Base-by-base conservation (phyloP, 2,113 vertebrate genomes). In the Catharus fuscescens region DNA sequence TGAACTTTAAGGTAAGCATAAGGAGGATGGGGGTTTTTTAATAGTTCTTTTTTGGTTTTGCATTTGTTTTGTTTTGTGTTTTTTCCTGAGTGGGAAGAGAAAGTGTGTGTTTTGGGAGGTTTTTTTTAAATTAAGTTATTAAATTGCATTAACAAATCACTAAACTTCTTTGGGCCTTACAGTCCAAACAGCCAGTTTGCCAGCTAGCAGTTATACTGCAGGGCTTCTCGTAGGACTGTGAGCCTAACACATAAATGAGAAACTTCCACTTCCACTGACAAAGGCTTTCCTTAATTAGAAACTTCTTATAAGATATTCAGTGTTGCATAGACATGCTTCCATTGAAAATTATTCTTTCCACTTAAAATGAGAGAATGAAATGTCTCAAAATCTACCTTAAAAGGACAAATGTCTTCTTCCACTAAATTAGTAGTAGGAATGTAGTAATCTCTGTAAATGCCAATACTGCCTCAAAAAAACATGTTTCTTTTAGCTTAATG, bases 11-110 rank as follows among this genome's bases (percentile, higher is more conserved):
- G 5, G 31, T 9, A 38, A 87, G 70, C 38, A n/a, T 67, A 42
- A 42, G 10, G 7, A 0, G 1, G 6, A 6, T n/a, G 1, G 3
- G 3, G 0, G 2, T 20, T 50, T 32, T 64, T 36, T 4, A 1
- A 11, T 18, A 28, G 26, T 5, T 72, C 2, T 18, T 38, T 48
- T 45, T 57, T 48, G 10, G 21, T 28, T 73, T 69, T 38, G 9
- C 13, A 31, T 32, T 57, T 45, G 26, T 14, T 9, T 59, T 32
- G 10, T 5, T n/a, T 20, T 8, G 3, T 20, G 34, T 6, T 31
- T 6, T 21, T 34, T 34, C 8, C 2, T 2, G 7, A 1, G 8
- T 12, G 10, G 32, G 34, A 40, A 64, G 26, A 36, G 6, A 15
- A 36, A 5, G 48, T 21, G 8, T 13, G 3, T 17, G 6, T 18